phyloP scores from a whole-genome alignment of 1,140 invertebrate species.

The Eubasilissa regina region DNA sequence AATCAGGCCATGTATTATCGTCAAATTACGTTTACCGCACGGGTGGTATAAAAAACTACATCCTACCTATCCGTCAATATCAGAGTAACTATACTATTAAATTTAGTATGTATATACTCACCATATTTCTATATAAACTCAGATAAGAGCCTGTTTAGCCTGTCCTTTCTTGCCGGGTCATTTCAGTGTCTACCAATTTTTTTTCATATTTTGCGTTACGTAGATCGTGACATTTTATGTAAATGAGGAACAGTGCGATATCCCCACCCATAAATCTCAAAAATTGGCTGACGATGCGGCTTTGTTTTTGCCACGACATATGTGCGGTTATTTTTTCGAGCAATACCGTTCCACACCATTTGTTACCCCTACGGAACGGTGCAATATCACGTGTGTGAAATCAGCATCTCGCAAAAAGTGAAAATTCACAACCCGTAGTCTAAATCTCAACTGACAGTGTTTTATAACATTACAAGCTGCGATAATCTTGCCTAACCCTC shows the following conservation, averaged over 20 bases:
- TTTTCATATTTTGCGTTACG: slow-evolving; percentile 12
- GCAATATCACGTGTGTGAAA: neutral
- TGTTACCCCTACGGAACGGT: neutral
- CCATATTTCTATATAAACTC: no score
- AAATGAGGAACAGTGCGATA: slow-evolving; percentile 20
- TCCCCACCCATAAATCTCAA: slow-evolving; percentile 22
- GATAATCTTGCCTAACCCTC: no score
- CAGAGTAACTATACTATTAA: no score
- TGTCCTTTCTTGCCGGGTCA: neutral
- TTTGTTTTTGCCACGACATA: slow-evolving; percentile 6
- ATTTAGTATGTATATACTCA: no score
- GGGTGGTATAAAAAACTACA: no score
- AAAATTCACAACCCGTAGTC: neutral
- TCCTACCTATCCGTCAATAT: no score
- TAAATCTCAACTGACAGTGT: no score
- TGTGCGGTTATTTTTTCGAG: neutral
- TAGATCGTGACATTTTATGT: slow-evolving; percentile 30
- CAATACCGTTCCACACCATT: neutral
- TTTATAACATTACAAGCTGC: no score
- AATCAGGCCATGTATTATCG: no score
- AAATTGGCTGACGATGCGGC: slow-evolving; percentile 21
- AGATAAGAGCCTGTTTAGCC: no score
- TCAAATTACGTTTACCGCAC: no score
- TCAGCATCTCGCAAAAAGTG: neutral
- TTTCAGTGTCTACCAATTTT: neutral